These are phyloP conservation scores for Baronia brevicornis DNA, from an alignment of 2,888 invertebrate genomes.

Conservation along the genomic window DNA sequence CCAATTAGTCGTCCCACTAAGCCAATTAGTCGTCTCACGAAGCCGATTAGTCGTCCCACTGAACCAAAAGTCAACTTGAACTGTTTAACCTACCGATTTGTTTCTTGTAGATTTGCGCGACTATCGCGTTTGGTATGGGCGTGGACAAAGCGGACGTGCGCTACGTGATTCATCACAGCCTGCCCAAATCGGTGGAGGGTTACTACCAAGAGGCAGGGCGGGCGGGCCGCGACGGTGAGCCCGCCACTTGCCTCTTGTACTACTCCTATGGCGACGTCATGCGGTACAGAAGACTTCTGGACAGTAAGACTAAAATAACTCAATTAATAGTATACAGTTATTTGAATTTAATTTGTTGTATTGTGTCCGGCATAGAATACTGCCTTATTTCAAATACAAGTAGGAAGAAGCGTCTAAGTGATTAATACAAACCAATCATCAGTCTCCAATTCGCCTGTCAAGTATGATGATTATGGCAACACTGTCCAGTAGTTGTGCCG, in stretches of 20 bases:
- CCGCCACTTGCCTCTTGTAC: constrained; percentile 89
- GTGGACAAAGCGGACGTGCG: constrained; percentile 98
- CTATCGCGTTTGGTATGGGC: constrained; percentile 99
- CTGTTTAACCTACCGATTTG: too few species aligned
- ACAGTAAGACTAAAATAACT: constrained; percentile 62
- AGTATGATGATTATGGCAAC: too few species aligned
- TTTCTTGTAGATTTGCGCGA: constrained; percentile 85
- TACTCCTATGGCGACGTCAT: constrained; percentile 90
- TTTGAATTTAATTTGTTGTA: neutral
- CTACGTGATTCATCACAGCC: constrained; percentile 93
- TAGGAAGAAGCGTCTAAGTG: too few species aligned
- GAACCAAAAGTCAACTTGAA: too few species aligned
- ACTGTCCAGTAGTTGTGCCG: too few species aligned
- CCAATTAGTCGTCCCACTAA: too few species aligned
- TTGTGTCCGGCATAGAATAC: too few species aligned
- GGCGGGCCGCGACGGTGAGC: constrained; percentile 94
- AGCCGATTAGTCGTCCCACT: too few species aligned
- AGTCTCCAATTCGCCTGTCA: too few species aligned
- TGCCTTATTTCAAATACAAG: too few species aligned
- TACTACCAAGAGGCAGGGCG: constrained; percentile 99
- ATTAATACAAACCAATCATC: too few species aligned
- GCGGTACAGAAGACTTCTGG: constrained; percentile 81
- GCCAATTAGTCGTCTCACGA: too few species aligned
- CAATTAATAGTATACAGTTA: constrained; percentile 1
- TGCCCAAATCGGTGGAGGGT: constrained; percentile 97